Evolutionary conservation across 2,888 invertebrate genomes (phyloP), one percentile per base, ranked within the genome.

Genomic region (Malthinus seriepunctatus): DNA sequence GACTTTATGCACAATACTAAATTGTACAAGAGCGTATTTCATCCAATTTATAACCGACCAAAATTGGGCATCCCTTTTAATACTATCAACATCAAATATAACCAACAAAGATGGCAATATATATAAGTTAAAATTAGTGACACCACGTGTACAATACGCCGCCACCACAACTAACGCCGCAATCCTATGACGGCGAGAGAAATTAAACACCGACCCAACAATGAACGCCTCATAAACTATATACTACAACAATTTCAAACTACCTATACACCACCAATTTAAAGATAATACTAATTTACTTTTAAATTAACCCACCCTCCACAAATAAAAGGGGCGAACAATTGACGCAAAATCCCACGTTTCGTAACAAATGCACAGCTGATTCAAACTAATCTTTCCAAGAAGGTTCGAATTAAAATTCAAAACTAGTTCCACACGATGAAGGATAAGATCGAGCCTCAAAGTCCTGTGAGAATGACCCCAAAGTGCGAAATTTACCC

Each of bases 221-320:
- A 77, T 75, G 75, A 76, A 76, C 71, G 75, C 71, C 72, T 73
- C 73, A 74, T 77, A 77, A 77, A 77, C 75, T 23, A 23, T 23
- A 23, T 23, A 73, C 68, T 60, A 54, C 59, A 61, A 61, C 51
- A 54, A 56, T 49, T 53, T 56, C 52, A 52, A 58, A 58, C 48
- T 48, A 46, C 23, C 23, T 23, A 23, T 42, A 49, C 52, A 45
- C 48, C 48, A 53, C 52, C 58, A 33, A 58, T 58, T 3, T 23
- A 23, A 23, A 58, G 52, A 58, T 58, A 52, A 44, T 47, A 52
- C 39, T 38, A 37, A 33, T 42, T 57, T 57, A 23, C 23, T 23
- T 23, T 57, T 57, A 52, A 37, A 51, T 46, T 38, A 31, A 6
- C 32, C n/a, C 2, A 23, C 23, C 23, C 23, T 23, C 2, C 3